Evolutionary conservation across 2,888 invertebrate species (phyloP).

Genomic region (Acleris cristana): DNA sequence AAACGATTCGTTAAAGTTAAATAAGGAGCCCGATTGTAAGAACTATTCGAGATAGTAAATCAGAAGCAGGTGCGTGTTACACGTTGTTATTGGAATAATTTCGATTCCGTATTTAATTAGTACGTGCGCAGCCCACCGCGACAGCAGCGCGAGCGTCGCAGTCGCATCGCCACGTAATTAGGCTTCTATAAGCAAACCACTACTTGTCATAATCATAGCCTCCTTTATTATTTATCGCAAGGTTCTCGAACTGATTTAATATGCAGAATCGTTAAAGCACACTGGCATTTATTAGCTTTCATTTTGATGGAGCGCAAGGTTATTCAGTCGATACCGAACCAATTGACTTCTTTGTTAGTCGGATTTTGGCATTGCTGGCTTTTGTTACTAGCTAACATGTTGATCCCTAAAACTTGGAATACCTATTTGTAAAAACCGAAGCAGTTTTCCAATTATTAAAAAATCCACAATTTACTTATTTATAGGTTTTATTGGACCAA

Average conservation of each 20-base stretch:
- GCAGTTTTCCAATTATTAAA: no score
- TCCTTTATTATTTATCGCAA: slow-evolving; percentile 65
- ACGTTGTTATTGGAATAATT: slow-evolving; percentile 38
- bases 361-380: no score
- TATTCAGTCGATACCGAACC: no score
- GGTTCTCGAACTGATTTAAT: slow-evolving; percentile 70
- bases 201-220: slow-evolving; percentile 65
- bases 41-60: slow-evolving; percentile 26
- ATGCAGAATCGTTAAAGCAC: slow-evolving; percentile 62
- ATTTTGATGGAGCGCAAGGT: slow-evolving; percentile 19
- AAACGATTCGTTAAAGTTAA: slow-evolving; percentile 30
- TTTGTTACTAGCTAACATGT: no score
- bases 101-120: slow-evolving; percentile 54
- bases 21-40: slow-evolving; percentile 5
- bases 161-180: slow-evolving; percentile 60
- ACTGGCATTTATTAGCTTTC: slow-evolving; percentile 63
- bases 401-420: no score
- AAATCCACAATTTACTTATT: not conserved
- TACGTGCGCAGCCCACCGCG: slow-evolving; percentile 51
- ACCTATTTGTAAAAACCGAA: no score
- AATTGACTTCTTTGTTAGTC: no score
- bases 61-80: slow-evolving; percentile 29
- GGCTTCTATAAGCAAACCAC: slow-evolving; percentile 63
- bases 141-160: slow-evolving; percentile 53
- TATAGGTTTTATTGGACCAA: not conserved